A percentile compares a stretch with the other conserved stretches of the same genome.
These are phyloP conservation scores for Protobothrops mucrosquamatus DNA, from an alignment of 2,113 vertebrate species.

Conservation along the genomic window DNA sequence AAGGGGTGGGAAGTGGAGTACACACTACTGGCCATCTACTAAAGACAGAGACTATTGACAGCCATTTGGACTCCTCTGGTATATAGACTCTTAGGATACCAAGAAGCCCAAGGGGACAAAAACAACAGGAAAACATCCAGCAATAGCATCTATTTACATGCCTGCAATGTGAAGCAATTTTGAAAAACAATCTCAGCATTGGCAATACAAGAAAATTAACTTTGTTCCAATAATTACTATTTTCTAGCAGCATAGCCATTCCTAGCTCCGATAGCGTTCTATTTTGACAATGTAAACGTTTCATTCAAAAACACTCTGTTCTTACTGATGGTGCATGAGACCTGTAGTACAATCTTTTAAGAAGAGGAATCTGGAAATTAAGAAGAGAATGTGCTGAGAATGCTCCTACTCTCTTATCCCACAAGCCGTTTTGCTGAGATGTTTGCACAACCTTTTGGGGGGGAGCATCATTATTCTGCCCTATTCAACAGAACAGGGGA, in stretches of 20 bases:
- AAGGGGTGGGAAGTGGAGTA: not conserved
- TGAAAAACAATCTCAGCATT: slow-evolving; percentile 57
- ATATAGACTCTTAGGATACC: slow-evolving; percentile 59
- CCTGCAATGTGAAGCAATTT: slow-evolving; percentile 71
- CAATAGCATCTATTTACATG: slow-evolving; percentile 62
- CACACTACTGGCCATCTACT: slow-evolving; percentile 35
- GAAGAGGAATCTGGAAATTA: slow-evolving; percentile 21
- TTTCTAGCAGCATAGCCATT: slow-evolving; percentile 75
- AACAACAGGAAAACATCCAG: slow-evolving; percentile 58
- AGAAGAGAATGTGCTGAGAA: slow-evolving; percentile 41
- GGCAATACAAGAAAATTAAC: slow-evolving; percentile 61
- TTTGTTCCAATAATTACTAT: slow-evolving; percentile 64
- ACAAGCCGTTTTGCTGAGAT: not conserved
- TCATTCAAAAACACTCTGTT: slow-evolving; percentile 65
- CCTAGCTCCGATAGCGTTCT: slow-evolving; percentile 45
- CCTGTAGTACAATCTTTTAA: slow-evolving; percentile 55
- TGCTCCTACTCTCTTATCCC: not conserved
- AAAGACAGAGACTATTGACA: slow-evolving; percentile 60
- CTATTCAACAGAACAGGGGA: not conserved
- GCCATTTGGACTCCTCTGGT: slow-evolving; percentile 52
- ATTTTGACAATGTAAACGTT: slow-evolving; percentile 66
- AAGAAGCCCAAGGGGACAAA: slow-evolving; percentile 55
- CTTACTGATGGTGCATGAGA: slow-evolving; percentile 65
- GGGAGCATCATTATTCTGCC: not conserved
- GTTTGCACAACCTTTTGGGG: not conserved